These are phyloP conservation scores for Brachirus orientalis DNA, from an alignment of 2,113 vertebrate genomes.

Conservation along the genomic window DNA sequence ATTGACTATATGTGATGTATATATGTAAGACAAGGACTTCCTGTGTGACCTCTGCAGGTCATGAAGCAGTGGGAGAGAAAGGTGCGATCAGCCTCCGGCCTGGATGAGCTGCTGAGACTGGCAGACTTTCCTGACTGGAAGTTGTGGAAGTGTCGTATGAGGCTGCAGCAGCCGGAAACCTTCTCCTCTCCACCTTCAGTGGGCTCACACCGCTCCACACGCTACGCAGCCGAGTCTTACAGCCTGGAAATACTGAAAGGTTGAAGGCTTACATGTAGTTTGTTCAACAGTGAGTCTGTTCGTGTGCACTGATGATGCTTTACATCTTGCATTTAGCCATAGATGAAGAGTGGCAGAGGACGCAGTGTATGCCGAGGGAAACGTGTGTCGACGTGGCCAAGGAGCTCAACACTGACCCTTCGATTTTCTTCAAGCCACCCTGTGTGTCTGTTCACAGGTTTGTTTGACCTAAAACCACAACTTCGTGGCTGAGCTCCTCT, in stretches of 20 bases:
- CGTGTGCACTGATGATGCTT: neutral
- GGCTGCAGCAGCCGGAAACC: constrained; percentile 83
- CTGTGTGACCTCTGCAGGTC: constrained; percentile 46
- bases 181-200: constrained; percentile 61
- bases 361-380: constrained; percentile 94
- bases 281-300: neutral
- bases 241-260: constrained; percentile 94
- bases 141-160: constrained; percentile 92
- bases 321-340: constrained; percentile 82
- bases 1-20: too few relatives aligned
- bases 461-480: constrained; percentile 21
- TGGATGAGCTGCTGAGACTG: constrained; percentile 91
- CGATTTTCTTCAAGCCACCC: constrained; percentile 95
- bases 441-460: constrained; percentile 93
- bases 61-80: constrained; percentile 85
- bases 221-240: constrained; percentile 92
- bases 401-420: constrained; percentile 88
- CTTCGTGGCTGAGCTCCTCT: neutral
- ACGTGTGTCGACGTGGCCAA: constrained; percentile 93
- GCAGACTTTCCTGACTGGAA: constrained; percentile 95
- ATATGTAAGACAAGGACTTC: too few relatives aligned
- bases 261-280: constrained; percentile 37
- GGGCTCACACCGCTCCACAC: constrained; percentile 89
- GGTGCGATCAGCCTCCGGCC: constrained; percentile 88
- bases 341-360: constrained; percentile 97